phyloP scores from a whole-genome alignment of 2,113 vertebrate species.

The Rhipidura dahli region DNA sequence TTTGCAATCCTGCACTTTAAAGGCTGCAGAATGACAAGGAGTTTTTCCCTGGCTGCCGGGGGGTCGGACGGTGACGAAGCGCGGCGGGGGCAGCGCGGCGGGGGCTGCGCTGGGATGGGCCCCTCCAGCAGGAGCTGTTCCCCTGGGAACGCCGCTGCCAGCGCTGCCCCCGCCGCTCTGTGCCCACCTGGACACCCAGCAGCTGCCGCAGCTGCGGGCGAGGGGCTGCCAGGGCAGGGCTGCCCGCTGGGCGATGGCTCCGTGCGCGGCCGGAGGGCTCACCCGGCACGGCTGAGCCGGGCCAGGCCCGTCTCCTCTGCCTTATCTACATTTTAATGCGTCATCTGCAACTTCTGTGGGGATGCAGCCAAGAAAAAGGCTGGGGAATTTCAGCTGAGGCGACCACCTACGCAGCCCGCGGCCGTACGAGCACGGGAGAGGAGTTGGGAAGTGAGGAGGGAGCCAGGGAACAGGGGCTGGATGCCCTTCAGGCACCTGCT shows the following conservation, averaged over 20 bases:
- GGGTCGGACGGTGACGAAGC: neutral
- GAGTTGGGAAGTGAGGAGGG: neutral
- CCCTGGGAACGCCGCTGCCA: neutral
- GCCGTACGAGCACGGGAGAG: neutral
- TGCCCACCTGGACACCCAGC: accelerated
- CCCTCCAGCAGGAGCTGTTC: accelerated
- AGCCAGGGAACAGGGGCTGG: neutral
- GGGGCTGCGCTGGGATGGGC: neutral
- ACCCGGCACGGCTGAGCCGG: neutral
- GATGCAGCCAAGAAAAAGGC: neutral
- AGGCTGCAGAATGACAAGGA: neutral
- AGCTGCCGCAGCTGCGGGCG: neutral
- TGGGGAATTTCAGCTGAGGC: neutral
- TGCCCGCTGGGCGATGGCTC: neutral
- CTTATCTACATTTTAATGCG: neutral
- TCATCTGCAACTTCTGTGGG: neutral
- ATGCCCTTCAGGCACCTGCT: neutral
- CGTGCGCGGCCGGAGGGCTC: no score
- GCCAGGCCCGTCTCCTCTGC: neutral
- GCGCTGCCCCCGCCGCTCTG: accelerated
- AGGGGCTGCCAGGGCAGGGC: neutral
- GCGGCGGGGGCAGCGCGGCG: neutral
- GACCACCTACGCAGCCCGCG: neutral
- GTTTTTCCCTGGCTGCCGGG: accelerated
- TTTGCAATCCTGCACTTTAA: neutral